Conservation (phyloP, 1,140 invertebrate species). For the Drosophila punjabiensis region DNA sequence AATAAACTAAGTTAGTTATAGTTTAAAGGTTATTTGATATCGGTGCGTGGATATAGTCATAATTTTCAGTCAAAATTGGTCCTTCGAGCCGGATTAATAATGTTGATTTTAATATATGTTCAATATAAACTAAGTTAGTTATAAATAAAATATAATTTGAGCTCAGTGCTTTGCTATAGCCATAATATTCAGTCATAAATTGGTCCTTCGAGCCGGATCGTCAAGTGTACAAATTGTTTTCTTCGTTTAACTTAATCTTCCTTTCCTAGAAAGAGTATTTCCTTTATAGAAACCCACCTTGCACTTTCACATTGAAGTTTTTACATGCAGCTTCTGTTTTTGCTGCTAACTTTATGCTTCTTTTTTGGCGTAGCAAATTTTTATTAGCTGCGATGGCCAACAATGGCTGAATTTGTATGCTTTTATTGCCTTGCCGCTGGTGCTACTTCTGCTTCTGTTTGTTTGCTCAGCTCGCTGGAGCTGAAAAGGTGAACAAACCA, state of each 20-base stretch:
- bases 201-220: neutral
- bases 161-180: neutral
- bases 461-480: constrained; percentile 54
- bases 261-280: constrained; percentile 1
- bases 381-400: constrained; percentile 71
- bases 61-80: too few species aligned
- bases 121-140: neutral
- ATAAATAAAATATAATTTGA: neutral
- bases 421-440: constrained; percentile 51
- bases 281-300: neutral
- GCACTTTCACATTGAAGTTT: neutral
- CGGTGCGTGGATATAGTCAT: too few species aligned
- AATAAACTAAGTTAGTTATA: too few species aligned
- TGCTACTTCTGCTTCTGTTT: constrained; percentile 19
- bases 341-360: constrained; percentile 46
- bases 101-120: neutral
- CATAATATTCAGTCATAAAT: neutral
- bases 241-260: neutral
- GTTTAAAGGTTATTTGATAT: too few species aligned
- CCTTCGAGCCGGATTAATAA: too few species aligned
- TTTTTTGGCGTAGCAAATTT: constrained; percentile 47
- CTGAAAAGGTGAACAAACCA: constrained; percentile 79
- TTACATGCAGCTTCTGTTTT: constrained; percentile 41
- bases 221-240: neutral
- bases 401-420: constrained; percentile 77